Evolutionary conservation across 2,888 invertebrate genomes (phyloP).

Genomic region (Cordilura impudica): DNA sequence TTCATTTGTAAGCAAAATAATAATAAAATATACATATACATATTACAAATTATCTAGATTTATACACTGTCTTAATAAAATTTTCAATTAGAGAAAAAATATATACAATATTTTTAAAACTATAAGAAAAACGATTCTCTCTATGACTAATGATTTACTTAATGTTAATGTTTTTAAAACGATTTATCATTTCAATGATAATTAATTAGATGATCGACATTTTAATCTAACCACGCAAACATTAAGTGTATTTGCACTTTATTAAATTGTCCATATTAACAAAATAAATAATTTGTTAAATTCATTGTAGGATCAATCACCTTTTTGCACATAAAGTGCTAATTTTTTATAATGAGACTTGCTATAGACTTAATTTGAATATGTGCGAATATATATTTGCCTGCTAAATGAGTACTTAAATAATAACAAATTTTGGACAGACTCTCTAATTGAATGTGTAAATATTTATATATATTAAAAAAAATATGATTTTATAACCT

Average conservation of each 20-base stretch:
- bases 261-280: conserved; percentile 27
- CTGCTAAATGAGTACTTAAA: neutral
- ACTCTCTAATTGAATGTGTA: neutral
- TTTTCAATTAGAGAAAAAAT: neutral
- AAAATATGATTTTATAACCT: neutral
- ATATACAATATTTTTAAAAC: neutral
- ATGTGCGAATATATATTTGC: neutral
- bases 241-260: conserved; percentile 10
- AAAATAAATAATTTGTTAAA: conserved; percentile 35
- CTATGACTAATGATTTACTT: conserved; percentile 42
- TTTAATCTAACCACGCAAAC: neutral
- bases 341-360: neutral
- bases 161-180: conserved; percentile 47
- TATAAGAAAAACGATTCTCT: neutral
- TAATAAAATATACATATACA: neutral
- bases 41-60: neutral
- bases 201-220: conserved; percentile 41
- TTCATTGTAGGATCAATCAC: conserved; percentile 57
- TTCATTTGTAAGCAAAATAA: conserved; percentile 17
- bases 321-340: conserved; percentile 3
- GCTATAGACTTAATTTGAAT: neutral
- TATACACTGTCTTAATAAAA: neutral
- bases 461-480: neutral
- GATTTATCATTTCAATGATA: conserved; percentile 56
- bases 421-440: neutral